phyloP scores from a whole-genome alignment of 2,797 vertebrate species.

The Anguilla megastoma region DNA sequence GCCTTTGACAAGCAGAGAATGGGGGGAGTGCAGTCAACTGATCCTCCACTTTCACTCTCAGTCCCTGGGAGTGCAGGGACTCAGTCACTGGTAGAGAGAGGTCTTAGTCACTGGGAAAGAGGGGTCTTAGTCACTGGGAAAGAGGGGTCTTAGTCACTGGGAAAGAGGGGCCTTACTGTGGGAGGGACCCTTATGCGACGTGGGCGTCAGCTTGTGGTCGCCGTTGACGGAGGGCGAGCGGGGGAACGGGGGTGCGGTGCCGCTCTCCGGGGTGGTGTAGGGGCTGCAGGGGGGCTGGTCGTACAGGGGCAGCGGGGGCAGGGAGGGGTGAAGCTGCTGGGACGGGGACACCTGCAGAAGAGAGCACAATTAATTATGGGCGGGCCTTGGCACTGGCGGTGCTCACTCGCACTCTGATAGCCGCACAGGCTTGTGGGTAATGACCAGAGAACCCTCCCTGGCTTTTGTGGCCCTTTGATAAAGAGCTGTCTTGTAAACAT shows the following conservation, averaged over 20 bases:
- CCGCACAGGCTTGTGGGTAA: not conserved
- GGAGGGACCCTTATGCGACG: constrained; percentile 58
- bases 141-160: not conserved
- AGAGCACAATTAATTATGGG: not conserved
- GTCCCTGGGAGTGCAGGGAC: too few species aligned
- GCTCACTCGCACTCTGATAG: not conserved
- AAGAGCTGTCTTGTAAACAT: constrained; percentile 30
- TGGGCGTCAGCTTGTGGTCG: constrained; percentile 70
- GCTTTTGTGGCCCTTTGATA: not conserved
- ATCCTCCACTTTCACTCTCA: too few species aligned
- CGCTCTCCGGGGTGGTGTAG: constrained; percentile 86
- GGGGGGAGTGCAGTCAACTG: not conserved
- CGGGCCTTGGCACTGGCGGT: not conserved
- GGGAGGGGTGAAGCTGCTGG: constrained; percentile 75
- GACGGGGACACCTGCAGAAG: constrained; percentile 79
- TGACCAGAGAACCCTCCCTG: not conserved
- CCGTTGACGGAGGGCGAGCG: constrained; percentile 88
- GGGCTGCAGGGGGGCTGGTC: constrained; percentile 90
- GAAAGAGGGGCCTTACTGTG: constrained; percentile 66
- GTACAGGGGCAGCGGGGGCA: constrained; percentile 88
- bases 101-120: not conserved
- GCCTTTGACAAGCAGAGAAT: not conserved
- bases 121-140: not conserved
- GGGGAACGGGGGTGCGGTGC: constrained; percentile 81
- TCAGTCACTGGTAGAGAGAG: too few species aligned